Evolutionary conservation across 2,797 vertebrate genomes (phyloP).

Genomic region (Moxostoma hubbsi): DNA sequence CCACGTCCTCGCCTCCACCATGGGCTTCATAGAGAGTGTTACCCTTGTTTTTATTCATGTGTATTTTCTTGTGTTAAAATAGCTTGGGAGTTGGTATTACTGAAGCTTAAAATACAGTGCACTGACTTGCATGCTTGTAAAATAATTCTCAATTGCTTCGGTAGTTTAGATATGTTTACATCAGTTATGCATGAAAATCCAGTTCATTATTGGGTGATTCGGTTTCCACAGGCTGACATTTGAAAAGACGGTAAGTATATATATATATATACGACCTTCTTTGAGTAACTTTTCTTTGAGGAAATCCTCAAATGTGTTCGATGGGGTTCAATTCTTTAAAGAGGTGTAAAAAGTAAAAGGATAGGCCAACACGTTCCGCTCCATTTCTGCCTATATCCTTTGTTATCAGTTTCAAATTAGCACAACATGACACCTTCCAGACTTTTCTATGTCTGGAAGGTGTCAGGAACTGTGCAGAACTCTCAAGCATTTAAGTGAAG

Average conservation of each 20-base stretch:
- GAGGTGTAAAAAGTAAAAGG: not conserved
- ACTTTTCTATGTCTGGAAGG: not conserved
- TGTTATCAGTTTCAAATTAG: constrained; percentile 13
- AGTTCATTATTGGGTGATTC: not conserved
- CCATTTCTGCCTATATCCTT: not conserved
- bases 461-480: not conserved
- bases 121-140: no score
- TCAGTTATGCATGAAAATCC: not conserved
- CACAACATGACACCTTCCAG: not conserved
- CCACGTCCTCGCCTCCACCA: no score
- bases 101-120: not conserved
- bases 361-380: not conserved
- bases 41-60: not conserved
- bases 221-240: constrained; percentile 7
- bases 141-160: not conserved
- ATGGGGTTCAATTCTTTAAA: not conserved
- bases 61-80: not conserved
- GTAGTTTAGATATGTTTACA: not conserved
- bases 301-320: no score
- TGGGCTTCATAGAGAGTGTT: no score
- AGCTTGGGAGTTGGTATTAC: not conserved
- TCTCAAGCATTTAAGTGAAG: not conserved
- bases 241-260: not conserved
- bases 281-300: no score
- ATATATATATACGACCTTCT: no score